These are phyloP conservation scores for Phymastichus coffea DNA, from an alignment of 1,140 invertebrate genomes.

Conservation along the genomic window DNA sequence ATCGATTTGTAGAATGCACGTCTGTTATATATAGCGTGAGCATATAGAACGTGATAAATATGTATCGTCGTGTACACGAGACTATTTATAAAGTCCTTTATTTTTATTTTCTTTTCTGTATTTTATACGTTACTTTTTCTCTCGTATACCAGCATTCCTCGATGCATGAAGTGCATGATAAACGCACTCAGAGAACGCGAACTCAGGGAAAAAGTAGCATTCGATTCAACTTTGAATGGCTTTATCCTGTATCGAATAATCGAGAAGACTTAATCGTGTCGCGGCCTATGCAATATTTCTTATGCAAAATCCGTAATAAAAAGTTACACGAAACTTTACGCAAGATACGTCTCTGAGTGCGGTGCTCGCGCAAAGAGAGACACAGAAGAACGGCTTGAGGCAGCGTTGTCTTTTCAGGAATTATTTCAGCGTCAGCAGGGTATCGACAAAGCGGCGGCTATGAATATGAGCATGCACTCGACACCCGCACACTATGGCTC, in stretches of 20 bases:
- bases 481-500: slow-evolving; percentile 48
- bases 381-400: too few species aligned
- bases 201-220: too few species aligned
- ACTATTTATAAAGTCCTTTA: neutral
- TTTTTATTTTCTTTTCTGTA: neutral
- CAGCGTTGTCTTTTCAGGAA: too few species aligned
- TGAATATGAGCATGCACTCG: slow-evolving; percentile 37
- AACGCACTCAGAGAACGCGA: slow-evolving; percentile 28
- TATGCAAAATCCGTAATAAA: too few species aligned
- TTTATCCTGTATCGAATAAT: too few species aligned
- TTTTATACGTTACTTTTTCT: neutral
- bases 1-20: slow-evolving; percentile 7
- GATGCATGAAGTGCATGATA: slow-evolving; percentile 37
- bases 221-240: too few species aligned
- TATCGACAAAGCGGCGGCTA: neutral
- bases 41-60: slow-evolving; percentile 7
- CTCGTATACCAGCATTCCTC: slow-evolving; percentile 26
- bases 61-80: too few species aligned
- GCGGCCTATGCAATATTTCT: too few species aligned
- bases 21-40: neutral
- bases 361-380: too few species aligned
- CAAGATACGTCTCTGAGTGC: slow-evolving; percentile 10
- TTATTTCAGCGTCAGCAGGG: slow-evolving; percentile 81
- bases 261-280: too few species aligned
- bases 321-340: too few species aligned